phyloP scores from a whole-genome alignment of 2,888 invertebrate species.

The Cheiracanthium punctorium region DNA sequence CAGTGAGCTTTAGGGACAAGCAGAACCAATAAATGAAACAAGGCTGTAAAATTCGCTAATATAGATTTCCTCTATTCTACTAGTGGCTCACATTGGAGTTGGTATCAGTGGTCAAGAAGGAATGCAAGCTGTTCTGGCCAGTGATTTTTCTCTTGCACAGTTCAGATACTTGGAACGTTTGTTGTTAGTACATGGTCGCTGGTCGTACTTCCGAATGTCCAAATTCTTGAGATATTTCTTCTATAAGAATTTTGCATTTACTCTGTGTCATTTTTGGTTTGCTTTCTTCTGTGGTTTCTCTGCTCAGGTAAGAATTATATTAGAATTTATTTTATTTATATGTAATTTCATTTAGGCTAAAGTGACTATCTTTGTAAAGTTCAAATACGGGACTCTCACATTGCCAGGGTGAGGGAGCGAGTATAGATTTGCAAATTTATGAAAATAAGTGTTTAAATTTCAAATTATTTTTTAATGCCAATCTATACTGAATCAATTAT shows the following conservation, averaged over 20 bases:
- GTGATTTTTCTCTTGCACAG: slow-evolving; percentile 98
- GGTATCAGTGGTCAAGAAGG: slow-evolving; percentile 99
- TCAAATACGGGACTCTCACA: not conserved
- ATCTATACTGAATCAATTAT: too few relatives aligned
- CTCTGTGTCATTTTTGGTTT: slow-evolving; percentile 99
- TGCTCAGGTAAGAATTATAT: slow-evolving; percentile 95
- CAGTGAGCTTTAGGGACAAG: too few relatives aligned
- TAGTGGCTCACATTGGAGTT: slow-evolving; percentile 98
- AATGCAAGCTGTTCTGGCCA: slow-evolving; percentile 97
- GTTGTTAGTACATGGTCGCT: slow-evolving; percentile 94
- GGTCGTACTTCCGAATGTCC: slow-evolving; percentile 89
- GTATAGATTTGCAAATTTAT: too few relatives aligned
- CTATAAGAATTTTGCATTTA: slow-evolving; percentile 99
- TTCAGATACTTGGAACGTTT: slow-evolving; percentile 96
- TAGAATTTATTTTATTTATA: not conserved
- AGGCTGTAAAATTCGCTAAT: too few relatives aligned
- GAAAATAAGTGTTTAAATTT: too few relatives aligned
- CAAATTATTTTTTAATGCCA: too few relatives aligned
- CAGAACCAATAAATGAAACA: too few relatives aligned
- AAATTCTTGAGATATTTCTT: slow-evolving; percentile 89
- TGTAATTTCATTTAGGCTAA: not conserved
- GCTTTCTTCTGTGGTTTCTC: slow-evolving; percentile 99
- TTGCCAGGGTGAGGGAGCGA: too few relatives aligned
- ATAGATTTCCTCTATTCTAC: too few relatives aligned
- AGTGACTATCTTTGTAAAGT: not conserved